phyloP scores from a whole-genome alignment of 2,113 vertebrate genomes.

The Ptilorrhoa leucosticta region DNA sequence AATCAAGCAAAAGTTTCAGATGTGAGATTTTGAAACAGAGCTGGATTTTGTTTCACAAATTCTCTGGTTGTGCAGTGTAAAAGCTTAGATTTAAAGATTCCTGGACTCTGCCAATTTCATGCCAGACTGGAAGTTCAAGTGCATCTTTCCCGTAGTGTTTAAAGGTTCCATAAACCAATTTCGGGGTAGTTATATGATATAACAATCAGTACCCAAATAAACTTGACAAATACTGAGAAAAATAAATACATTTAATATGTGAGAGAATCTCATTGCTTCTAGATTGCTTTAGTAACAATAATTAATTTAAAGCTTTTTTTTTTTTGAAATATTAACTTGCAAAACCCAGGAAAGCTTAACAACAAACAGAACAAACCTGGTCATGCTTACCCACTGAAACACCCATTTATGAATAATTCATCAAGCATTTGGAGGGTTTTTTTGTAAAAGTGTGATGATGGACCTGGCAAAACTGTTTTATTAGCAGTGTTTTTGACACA shows the following conservation, averaged over 20 bases:
- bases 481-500: neutral
- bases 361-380: neutral
- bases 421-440: neutral
- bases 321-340: neutral
- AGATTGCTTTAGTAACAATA: neutral
- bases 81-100: neutral
- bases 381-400: neutral
- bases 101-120: neutral
- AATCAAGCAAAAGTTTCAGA: neutral
- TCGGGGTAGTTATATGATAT: neutral
- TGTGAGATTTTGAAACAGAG: neutral
- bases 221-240: neutral
- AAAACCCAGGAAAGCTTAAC: neutral
- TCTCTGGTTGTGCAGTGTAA: neutral
- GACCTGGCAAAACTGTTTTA: neutral
- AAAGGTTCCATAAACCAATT: neutral
- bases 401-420: neutral
- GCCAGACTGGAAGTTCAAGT: neutral
- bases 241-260: neutral
- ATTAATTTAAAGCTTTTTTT: neutral
- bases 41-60: neutral
- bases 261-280: neutral
- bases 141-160: neutral
- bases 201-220: neutral
- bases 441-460: neutral